Base-by-base conservation (phyloP, 92 coral and sea anemone species). In the Phymanthus crucifer region DNA sequence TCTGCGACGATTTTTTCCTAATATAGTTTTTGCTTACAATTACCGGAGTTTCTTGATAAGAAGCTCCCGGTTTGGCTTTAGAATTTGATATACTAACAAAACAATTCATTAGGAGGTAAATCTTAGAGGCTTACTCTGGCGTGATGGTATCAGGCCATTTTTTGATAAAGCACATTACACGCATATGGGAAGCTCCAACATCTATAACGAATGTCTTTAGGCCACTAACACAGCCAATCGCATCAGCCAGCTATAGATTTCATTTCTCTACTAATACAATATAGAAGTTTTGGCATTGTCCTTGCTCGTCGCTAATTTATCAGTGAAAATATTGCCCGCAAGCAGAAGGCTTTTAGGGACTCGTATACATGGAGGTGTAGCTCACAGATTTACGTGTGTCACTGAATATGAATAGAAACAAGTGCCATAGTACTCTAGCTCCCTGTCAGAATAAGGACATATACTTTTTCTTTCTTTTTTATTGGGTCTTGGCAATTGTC, bases 291-390 rank as follows among this genome's bases (percentile, higher is more conserved):
- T 71, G 58, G 71, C 80, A 35, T 72, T 72, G 72, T 37, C 43
- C 32, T 4, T 13, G 35, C n/a, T 13, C 74, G 24, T 61, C 34
- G 3, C 29, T 61, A 61, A 61, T 54, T 54, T 54, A 54, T 61
- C 68, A 61, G 68, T 61, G 29, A 4, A 27, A 26, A 61, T 61
- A 61, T 61, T 82, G 77, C 79, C 86, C 79, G 32, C 6, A 65
- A 73, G 80, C 86, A 36, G 3, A 40, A 82, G 82, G 78, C 86
- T 73, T 82, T 82, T 74, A 82, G 86, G 26, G 36, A 73, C 73
- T 7, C 45, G 32, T 52, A 70, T 7, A 45, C 70, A 80, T 70
- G 56, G 40, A 32, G 36, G 32, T 64, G 75, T 34, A 43, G 1
- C 66, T 66, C 83, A 67, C 56, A 43, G 14, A 43, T 34, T 40